Evolutionary conservation across 2,113 vertebrate genomes (phyloP).

Genomic region (Cettia cetti): DNA sequence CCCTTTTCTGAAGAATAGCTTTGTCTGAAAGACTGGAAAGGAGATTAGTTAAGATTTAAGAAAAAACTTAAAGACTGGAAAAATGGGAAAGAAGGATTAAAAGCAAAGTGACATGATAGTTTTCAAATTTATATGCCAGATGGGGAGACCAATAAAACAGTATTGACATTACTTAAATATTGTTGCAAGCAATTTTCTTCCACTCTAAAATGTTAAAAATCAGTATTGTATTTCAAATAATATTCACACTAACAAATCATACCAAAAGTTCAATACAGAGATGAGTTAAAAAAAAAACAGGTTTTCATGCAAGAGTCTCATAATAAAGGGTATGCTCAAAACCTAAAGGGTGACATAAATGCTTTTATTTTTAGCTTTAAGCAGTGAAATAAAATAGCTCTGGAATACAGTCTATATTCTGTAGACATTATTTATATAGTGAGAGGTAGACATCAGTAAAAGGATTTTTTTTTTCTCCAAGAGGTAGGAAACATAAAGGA

Average conservation of each 20-base stretch:
- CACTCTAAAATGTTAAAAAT: background rate
- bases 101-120: background rate
- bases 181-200: background rate
- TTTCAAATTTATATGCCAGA: background rate
- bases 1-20: background rate
- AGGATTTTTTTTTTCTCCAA: background rate
- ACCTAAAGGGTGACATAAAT: background rate
- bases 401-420: background rate
- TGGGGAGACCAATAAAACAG: background rate
- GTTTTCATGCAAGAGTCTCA: background rate
- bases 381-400: background rate
- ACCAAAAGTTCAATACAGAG: background rate
- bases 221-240: background rate
- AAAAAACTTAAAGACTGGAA: background rate
- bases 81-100: background rate
- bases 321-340: background rate
- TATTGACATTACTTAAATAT: background rate
- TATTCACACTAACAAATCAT: background rate
- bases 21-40: background rate
- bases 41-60: background rate
- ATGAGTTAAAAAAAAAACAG: background rate
- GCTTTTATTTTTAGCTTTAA: conserved; percentile 5
- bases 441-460: background rate
- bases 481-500: background rate
- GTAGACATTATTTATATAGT: background rate